A percentile compares a stretch with the other conserved stretches of the same genome.
These are phyloP conservation scores for Thereuonema tuberculata DNA, from an alignment of 1,140 invertebrate genomes.

Conservation along the genomic window DNA sequence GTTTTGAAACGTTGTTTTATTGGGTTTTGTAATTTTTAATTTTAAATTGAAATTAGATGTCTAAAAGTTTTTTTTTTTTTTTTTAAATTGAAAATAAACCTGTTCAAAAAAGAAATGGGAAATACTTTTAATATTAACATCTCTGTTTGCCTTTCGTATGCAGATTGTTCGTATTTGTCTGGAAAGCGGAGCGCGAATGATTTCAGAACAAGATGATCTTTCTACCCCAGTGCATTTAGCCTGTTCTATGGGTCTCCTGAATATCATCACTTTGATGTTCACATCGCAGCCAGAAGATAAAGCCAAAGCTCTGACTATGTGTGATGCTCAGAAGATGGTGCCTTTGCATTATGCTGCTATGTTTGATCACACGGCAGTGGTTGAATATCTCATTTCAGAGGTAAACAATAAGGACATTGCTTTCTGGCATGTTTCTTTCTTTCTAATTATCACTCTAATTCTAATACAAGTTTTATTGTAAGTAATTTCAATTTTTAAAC, in stretches of 20 bases:
- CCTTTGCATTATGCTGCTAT: slow-evolving; percentile 76
- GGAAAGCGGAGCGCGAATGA: slow-evolving; percentile 67
- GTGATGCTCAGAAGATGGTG: slow-evolving; percentile 72
- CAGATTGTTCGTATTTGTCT: slow-evolving; percentile 68
- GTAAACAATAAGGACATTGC: slow-evolving; percentile 27
- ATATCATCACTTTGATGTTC: slow-evolving; percentile 74
- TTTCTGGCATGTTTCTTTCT: no score
- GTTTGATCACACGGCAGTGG: slow-evolving; percentile 72
- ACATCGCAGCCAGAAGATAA: slow-evolving; percentile 55
- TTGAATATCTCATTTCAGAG: slow-evolving; percentile 56
- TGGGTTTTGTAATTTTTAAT: no score
- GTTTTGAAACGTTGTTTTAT: no score
- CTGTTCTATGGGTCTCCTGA: slow-evolving; percentile 65
- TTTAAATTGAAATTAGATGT: no score
- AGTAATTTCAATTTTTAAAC: no score
- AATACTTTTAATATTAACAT: no score
- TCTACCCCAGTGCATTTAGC: slow-evolving; percentile 79
- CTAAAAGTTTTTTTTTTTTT: no score
- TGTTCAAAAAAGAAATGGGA: no score
- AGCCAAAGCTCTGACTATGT: slow-evolving; percentile 46
- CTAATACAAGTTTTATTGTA: no score
- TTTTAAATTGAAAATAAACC: no score
- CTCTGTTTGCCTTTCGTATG: no score
- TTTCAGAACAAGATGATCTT: slow-evolving; percentile 68
- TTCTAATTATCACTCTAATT: no score